These are phyloP conservation scores for Sardina pilchardus DNA, from an alignment of 2,113 vertebrate genomes.

Conservation along the genomic window DNA sequence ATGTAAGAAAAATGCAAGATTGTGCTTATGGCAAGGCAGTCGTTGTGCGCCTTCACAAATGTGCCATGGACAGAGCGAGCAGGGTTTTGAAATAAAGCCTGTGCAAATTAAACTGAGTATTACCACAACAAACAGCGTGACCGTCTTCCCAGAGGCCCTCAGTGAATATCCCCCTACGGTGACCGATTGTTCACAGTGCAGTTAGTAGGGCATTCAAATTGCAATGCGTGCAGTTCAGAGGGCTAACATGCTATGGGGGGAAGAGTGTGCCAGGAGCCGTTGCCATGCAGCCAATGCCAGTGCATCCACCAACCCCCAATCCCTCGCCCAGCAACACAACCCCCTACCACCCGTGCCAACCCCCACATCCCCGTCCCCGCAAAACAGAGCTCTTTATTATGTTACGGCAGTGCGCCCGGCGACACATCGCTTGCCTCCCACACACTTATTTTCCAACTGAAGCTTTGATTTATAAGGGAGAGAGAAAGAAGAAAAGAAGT, in stretches of 20 bases:
- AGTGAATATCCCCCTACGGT: neutral
- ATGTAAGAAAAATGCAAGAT: neutral
- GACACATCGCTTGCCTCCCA: constrained; percentile 5
- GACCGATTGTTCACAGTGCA: constrained; percentile 25
- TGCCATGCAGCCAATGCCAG: constrained; percentile 59
- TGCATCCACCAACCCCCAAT: neutral
- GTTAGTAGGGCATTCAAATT: constrained; percentile 44
- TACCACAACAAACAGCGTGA: neutral
- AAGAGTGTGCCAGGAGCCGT: constrained; percentile 37
- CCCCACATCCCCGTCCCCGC: neutral
- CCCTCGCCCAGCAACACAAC: constrained; percentile 3
- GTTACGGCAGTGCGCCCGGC: neutral
- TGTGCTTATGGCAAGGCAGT: neutral
- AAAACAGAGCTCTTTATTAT: neutral
- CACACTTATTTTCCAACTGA: neutral
- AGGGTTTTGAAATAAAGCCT: neutral
- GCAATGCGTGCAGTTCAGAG: constrained; percentile 34
- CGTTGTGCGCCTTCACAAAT: neutral
- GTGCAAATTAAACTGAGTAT: neutral
- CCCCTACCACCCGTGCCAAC: constrained; percentile 15
- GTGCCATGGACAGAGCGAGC: neutral
- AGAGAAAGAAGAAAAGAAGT: neutral
- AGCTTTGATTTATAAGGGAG: neutral
- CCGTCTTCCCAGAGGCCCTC: neutral
- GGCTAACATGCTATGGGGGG: constrained; percentile 47